Evolutionary conservation across 1,140 invertebrate species (phyloP), one percentile per base, ranked within the genome.

Genomic region (Pygmarrhopalites habei): DNA sequence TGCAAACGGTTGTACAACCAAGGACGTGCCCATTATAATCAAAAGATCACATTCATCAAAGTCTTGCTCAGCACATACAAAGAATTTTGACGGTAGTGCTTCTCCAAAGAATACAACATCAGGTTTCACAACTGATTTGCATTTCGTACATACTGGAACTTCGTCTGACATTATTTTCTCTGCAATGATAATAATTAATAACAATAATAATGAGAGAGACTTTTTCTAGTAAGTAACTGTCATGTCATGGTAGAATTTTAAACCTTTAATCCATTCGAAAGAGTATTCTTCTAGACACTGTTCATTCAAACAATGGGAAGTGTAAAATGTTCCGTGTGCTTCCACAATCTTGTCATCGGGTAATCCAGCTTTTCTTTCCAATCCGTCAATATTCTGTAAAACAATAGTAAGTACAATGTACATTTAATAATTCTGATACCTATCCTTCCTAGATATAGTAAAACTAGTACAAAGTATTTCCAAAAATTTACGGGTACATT

Each of bases 1-100:
- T n/a, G 92, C 91, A 81, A 98, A 97, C 1, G 95, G 95, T 65
- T 95, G 90, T 0, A 98, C 94, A 68, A 87, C 86, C 52, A 98
- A 80, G 21, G 92, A 96, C 1, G 95, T 96, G 10, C 95, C 95
- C 84, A 98, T 88, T 4, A 98, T 88, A 59, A 98, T 91, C 5
- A 98, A 80, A 60, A 97, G 78, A 78, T 98, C 94, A 76, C 92
- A 95, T 60, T 87, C 78, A 39, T 79, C 74, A 74, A 97, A 92
- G 78, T 98, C 95, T 65, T 82, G 74, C 21, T 79, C 75, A 2
- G 83, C 77, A 52, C 81, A 79, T 17, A 74, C 71, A 70, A 86
- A 84, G 76, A 93, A 95, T 58, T 83, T 81, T 1, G 80, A 73
- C 0, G 93, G 91, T 35, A 97, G 78, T 73, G 80, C 82, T 80